Base-by-base conservation (phyloP, 1,140 invertebrate genomes). In the Babylonia areolata region DNA sequence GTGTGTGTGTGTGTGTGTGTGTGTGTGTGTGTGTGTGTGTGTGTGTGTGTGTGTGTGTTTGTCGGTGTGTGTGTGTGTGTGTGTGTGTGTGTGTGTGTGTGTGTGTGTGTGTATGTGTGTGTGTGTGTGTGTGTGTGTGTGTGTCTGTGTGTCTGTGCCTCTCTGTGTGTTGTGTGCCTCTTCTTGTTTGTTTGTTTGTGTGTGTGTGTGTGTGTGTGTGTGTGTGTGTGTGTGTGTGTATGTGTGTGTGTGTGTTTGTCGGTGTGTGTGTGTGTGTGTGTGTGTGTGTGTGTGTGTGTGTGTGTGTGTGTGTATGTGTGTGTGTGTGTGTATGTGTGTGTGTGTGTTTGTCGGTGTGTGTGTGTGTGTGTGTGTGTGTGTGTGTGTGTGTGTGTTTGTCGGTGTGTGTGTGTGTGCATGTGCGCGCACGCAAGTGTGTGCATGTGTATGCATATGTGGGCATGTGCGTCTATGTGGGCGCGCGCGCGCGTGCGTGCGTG, bases 211-310 rank as follows among this genome's bases (percentile, higher is more conserved):
- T 23, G 23, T 2, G 58, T 64, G 58, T 64, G 58, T 64, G 58
- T 64, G 58, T 64, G 58, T 64, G 58, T 64, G 58, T 64, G 58
- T 64, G 58, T 64, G 58, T 64, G 58, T 64, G 58, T 46, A 20
- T 64, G 58, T 64, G 58, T 64, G 58, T 64, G 58, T 23, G 58
- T 64, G 58, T 23, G 58, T 64, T 6, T 23, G 58, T 64, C 9
- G 9, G 58, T 23, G 58, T 23, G 58, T 23, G 58, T 23, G 58
- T 23, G 58, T 23, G 58, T 23, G 58, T 23, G 58, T 23, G 58
- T 64, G 58, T 64, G 58, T 64, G 58, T 64, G 58, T 64, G 58
- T 64, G 58, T 64, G 58, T 64, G 58, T 64, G 58, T 64, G 58
- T 64, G 58, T 64, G 58, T 28, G 58, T 23, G 20, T 64, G 58